Evolutionary conservation across 2,113 vertebrate genomes (phyloP), one percentile per base, ranked within the genome.

Genomic region (Microtus richardsoni): DNA sequence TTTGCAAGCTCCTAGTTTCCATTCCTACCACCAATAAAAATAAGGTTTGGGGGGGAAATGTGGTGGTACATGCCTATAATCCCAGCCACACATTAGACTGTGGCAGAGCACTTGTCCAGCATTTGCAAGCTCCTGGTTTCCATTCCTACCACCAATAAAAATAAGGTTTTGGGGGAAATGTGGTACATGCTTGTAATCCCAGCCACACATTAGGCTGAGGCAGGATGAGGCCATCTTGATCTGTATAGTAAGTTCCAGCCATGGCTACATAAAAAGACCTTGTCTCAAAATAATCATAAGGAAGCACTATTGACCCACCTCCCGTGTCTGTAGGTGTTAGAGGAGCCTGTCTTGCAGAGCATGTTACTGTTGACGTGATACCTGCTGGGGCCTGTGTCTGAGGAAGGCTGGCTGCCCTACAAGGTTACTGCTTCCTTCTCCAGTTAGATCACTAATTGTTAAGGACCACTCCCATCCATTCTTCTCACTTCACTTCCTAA

Each of bases 401-500:
- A 79, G 54, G 10, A 92, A 78, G 62, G 58, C 79, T 85, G 75
- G 14, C 33, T 93, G 88, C 33, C 49, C 78, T 54, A 36, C 68
- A 33, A 83, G 66, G 52, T 58, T 58, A 30, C 84, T 94, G 54
- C 89, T 97, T 97, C 86, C 89, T 89, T 92, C 77, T 94, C 85
- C 89, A 94, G 49, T 94, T 52, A 89, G 91, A 70, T 26, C 44
- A 94, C 58, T 71, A 13, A 68, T 22, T 87, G 44, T 83, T 16
- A 14, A 77, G 60, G 49, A 80, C 44, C 83, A 85, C 82, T 91
- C 4, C 54, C 11, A 47, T 39, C 39, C 11, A n/a, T 39, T 47
- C 95, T 93, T 74, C 90, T 93, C 1, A n/a, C 89, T 97, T 97
- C 93, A 91, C 95, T 98, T 98, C 90, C 95, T 96, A 79, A 94